These are phyloP conservation scores for Rhagoletis pomonella DNA, from an alignment of 1,140 invertebrate genomes.

Conservation along the genomic window DNA sequence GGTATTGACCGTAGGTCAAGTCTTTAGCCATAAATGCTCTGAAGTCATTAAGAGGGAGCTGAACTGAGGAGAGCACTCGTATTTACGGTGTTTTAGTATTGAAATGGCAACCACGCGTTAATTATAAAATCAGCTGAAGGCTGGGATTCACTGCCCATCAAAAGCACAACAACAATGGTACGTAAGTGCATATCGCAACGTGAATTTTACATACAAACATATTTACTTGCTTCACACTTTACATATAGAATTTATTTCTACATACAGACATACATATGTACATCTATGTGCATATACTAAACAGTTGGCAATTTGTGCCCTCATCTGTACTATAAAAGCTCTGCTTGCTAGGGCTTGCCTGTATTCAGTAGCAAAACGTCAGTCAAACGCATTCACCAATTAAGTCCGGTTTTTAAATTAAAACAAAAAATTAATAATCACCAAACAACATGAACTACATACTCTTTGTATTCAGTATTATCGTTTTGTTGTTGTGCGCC, in stretches of 20 bases:
- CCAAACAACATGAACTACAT: conserved; percentile 55
- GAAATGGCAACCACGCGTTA: neutral
- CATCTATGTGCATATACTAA: neutral
- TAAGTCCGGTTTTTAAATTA: neutral
- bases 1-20: conserved; percentile 42
- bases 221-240: neutral
- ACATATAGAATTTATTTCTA: conserved; percentile 13
- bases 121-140: conserved; percentile 49
- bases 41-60: neutral
- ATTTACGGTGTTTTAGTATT: neutral
- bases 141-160: conserved; percentile 40
- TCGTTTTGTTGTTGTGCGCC: conserved; percentile 54
- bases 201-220: neutral
- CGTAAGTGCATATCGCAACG: neutral
- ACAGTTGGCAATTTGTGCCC: conserved; percentile 6
- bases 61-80: neutral
- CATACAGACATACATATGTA: neutral
- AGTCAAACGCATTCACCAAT: conserved; percentile 1
- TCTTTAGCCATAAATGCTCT: neutral
- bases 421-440: neutral
- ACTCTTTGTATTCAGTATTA: conserved; percentile 52
- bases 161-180: neutral
- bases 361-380: conserved; percentile 37
- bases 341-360: neutral
- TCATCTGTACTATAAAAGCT: conserved; percentile 31